These are phyloP conservation scores for Balearica regulorum DNA, from an alignment of 2,797 vertebrate species.

Conservation along the genomic window DNA sequence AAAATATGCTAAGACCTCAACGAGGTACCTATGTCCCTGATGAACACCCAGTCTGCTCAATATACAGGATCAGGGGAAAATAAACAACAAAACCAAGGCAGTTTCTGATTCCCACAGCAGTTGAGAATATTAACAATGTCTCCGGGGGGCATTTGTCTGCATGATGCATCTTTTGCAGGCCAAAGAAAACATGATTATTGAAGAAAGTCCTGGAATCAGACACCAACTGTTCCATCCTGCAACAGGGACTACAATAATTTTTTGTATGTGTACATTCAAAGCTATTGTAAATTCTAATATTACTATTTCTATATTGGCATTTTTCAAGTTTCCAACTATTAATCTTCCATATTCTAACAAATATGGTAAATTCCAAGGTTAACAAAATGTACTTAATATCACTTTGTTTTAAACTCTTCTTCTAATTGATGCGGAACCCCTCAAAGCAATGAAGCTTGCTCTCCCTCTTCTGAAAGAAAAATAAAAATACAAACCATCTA, in stretches of 20 bases:
- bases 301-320: neutral
- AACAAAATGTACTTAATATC: neutral
- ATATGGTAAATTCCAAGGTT: neutral
- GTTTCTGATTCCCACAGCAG: neutral
- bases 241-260: neutral
- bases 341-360: neutral
- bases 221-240: neutral
- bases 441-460: neutral
- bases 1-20: neutral
- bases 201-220: neutral
- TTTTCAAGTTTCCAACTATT: neutral
- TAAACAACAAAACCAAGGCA: neutral
- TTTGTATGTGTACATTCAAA: neutral
- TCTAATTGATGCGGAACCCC: neutral
- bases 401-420: neutral
- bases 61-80: neutral
- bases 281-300: neutral
- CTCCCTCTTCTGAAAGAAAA: neutral
- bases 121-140: neutral
- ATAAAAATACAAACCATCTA: neutral
- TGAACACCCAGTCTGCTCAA: neutral
- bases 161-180: neutral
- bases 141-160: neutral
- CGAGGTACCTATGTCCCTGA: neutral
- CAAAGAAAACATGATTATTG: neutral